Percentiles rank a stretch among this genome's conserved stretches.
These are phyloP conservation scores for Xyliphius kryptos DNA, from an alignment of 2,113 vertebrate species.

Conservation along the genomic window DNA sequence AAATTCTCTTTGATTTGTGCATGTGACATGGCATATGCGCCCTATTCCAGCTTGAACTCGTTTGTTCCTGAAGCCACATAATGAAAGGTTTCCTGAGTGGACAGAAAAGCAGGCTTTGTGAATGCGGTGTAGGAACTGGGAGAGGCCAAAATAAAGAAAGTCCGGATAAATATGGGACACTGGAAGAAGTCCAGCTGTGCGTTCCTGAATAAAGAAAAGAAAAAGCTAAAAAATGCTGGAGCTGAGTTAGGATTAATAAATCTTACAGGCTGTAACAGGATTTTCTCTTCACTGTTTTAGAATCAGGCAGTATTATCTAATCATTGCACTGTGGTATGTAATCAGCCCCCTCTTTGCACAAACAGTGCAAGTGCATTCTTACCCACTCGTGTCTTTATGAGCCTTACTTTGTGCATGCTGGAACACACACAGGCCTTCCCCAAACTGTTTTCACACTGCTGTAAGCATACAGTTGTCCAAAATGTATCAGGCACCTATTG, in stretches of 20 bases:
- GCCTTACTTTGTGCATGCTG: no score
- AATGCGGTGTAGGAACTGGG: background rate
- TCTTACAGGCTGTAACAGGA: background rate
- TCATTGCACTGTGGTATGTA: background rate
- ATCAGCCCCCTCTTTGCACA: background rate
- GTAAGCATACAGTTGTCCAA: no score
- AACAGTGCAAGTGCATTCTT: background rate
- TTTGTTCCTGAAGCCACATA: conserved; percentile 15
- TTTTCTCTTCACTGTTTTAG: background rate
- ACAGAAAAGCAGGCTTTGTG: background rate
- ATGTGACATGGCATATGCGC: background rate
- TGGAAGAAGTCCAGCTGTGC: background rate
- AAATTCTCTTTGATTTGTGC: no score
- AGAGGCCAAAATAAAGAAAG: conserved; percentile 9
- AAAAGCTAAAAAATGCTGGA: conserved; percentile 4
- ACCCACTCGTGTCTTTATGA: no score
- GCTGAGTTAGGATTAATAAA: background rate
- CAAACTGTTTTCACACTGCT: no score
- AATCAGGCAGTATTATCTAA: background rate
- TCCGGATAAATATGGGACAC: background rate
- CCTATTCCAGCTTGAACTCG: conserved; percentile 16
- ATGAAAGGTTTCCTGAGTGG: conserved; percentile 1
- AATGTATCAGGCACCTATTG: no score
- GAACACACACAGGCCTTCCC: no score
- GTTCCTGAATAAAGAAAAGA: background rate